phyloP scores from a whole-genome alignment of 2,113 vertebrate genomes.

The Oceanodroma tethys region DNA sequence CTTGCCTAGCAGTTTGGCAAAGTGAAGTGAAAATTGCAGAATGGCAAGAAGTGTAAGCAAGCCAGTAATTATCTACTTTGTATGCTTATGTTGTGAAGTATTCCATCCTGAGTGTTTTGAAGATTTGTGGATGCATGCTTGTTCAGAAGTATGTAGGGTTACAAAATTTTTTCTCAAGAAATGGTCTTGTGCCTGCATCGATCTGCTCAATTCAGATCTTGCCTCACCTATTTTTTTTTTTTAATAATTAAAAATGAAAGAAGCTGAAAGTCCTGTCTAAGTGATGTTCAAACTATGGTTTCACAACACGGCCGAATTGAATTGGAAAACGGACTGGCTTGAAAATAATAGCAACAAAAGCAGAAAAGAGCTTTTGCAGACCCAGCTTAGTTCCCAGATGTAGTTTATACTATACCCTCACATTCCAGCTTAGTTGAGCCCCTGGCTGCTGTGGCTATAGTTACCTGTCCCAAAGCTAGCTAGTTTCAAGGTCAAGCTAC shows the following conservation, averaged over 20 bases:
- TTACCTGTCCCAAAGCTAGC: background rate
- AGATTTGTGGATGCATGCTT: background rate
- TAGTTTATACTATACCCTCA: background rate
- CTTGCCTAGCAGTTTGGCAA: background rate
- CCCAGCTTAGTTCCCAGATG: background rate
- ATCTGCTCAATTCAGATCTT: background rate
- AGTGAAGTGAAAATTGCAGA: background rate
- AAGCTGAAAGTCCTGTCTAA: background rate
- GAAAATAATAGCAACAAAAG: background rate
- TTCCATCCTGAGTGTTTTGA: background rate
- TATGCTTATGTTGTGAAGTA: background rate
- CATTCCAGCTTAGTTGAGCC: background rate
- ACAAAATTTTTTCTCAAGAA: background rate
- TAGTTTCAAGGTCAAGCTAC: background rate
- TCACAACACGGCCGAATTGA: background rate
- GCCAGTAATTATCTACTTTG: background rate
- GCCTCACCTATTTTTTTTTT: background rate
- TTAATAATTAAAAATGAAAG: background rate
- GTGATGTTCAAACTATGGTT: background rate
- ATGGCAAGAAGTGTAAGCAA: background rate
- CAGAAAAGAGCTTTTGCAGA: background rate
- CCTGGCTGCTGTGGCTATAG: background rate
- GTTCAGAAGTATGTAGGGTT: background rate
- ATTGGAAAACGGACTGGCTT: background rate
- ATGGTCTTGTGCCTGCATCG: background rate